Base-by-base conservation (phyloP, 2,888 invertebrate species). In the Eupeodes latifasciatus region DNA sequence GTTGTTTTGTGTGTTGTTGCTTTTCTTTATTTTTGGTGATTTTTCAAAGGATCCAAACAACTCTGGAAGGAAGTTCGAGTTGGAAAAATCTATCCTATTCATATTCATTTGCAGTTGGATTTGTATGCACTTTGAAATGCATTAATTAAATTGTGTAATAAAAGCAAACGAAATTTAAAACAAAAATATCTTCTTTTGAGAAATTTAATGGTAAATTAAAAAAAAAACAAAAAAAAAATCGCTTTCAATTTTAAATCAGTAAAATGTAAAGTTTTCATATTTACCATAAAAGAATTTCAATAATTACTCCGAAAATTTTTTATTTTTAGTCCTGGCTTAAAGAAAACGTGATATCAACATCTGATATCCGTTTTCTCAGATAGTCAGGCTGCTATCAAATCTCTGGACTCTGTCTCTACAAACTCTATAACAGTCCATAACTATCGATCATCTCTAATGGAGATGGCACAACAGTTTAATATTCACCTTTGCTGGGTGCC, bases 41-140 rank as follows among this genome's bases (percentile, higher is more conserved):
- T 66, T 66, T 47, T 47, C 49, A 66, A 49, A 49, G 66, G 66
- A 49, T 59, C 7, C 59, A 59, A 36, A 59, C 34, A 34, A 59
- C 34, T 36, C 59, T 59, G 1, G 1, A 64, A 64, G 12, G 12
- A 44, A 64, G 19, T 47, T 47, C 19, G 11, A 47, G 47, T 19
- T 64, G 16, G 12, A 9, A 47, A 44, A 44, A 44, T 64, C 64
- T 64, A 44, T 64, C 47, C 19, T 12, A 6, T 64, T 64, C 44
- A 19, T 19, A 44, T 47, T 64, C 47, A 7, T 19, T 64, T 47
- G 16, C 12, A 47, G 19, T 44, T 64, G 44, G 12, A 19, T 19
- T 64, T 19, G 3, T 40, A 40, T 40, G 9, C 40, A 44, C 14
- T 64, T 64, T 64, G 47, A 64, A 64, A 64, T 44, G 19, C 19